Base-by-base conservation (phyloP, 64 coral and sea anemone species). In the Montipora cactus region DNA sequence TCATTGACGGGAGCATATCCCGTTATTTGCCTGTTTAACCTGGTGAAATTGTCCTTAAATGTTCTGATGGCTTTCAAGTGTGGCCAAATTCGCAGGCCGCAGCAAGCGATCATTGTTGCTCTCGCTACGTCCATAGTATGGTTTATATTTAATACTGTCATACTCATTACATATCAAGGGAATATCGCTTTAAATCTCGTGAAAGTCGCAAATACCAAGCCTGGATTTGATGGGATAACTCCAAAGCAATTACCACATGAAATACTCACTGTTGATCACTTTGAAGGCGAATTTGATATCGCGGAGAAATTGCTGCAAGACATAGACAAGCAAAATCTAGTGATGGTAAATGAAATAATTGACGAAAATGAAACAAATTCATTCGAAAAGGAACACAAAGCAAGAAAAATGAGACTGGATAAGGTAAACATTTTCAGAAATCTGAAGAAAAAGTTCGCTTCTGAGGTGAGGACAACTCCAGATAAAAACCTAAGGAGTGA, bases 121-220 rank as follows among this genome's bases (percentile, higher is more conserved):
- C n/a, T 97, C 4, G 13, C 94, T 13, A 91, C 89, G 50, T 72
- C 93, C 47, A 53, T 88, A 8, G 94, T 91, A 81, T 91, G 93
- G 78, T 97, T 97, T 88, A 55, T 87, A 12, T 81, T 97, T 8
- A 97, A 97, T 75, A 94, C 81, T 45, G 70, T 91, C 12, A 57
- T 97, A 12, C 82, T 97, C 44, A 69, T 87, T 47, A 76, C 89
- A 5, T 87, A 97, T 77, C 95, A 97, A 91, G 82, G 89, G 16
- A 87, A 76, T 73, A 74, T 87, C 25, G 55, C 89, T 23, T 46
- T 73, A 96, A 58, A 84, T 52, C 11, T 75, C 18, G 53, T 15
- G 68, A 57, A 91, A 20, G 12, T 49, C 69, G 16, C 11, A 7
- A 19, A 13, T 11, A 28, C 59, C 73, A 74, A 23, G 44, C 45